A percentile compares a stretch with the other conserved stretches of the same genome.
Conservation (phyloP, 2,113 vertebrate species). For the Sphaerodactylus townsendi region DNA sequence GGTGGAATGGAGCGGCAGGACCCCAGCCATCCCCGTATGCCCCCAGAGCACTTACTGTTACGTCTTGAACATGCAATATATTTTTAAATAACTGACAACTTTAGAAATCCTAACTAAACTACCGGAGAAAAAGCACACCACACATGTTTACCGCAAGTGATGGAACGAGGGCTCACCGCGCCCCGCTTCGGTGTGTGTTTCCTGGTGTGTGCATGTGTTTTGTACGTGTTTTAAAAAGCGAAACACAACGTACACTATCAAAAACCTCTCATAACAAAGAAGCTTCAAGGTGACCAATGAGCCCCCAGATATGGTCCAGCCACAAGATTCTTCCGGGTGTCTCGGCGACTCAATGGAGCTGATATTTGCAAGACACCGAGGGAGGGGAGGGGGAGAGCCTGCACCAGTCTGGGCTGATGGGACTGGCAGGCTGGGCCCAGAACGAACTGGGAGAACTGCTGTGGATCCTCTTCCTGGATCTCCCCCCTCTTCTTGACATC, state of each 20-base stretch:
- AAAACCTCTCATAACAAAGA: background rate
- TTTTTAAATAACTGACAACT: background rate
- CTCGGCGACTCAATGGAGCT: background rate
- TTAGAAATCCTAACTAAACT: conserved; percentile 23
- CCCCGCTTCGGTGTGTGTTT: fast-evolving
- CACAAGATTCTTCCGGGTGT: background rate
- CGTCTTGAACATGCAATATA: conserved; percentile 37
- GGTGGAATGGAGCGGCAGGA: no score
- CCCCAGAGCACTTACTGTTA: background rate
- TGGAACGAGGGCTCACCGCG: fast-evolving
- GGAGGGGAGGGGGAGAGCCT: background rate
- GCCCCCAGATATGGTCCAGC: background rate
- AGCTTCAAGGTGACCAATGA: no score
- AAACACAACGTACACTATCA: no score
- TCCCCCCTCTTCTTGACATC: background rate
- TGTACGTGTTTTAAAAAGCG: no score
- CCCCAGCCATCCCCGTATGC: no score
- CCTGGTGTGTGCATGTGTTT: fast-evolving
- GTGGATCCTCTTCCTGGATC: background rate
- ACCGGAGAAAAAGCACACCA: background rate
- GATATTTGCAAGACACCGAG: background rate
- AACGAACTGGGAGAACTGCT: background rate
- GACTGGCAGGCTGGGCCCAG: background rate
- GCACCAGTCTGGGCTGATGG: background rate
- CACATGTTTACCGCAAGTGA: background rate